Conservation (phyloP, 2,888 invertebrate genomes). For the Dynastes hyllus region DNA sequence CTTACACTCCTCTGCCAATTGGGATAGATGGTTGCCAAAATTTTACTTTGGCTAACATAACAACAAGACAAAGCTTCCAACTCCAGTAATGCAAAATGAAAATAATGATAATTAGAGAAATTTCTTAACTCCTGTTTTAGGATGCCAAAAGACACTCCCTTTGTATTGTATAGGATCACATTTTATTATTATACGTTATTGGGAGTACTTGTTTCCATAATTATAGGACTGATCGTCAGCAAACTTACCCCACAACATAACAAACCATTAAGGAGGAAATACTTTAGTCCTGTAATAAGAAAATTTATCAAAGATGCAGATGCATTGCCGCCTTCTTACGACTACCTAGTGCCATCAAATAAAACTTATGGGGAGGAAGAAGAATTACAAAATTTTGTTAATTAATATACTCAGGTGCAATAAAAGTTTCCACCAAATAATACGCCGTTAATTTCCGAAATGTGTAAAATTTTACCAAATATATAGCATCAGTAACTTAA, state of each 20-base stretch:
- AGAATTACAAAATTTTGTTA: no score
- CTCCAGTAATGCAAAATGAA: not conserved
- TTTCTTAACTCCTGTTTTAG: constrained; percentile 2
- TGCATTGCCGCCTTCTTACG: not conserved
- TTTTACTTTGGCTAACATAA: not conserved
- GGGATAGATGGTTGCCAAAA: constrained; percentile 54
- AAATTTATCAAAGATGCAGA: not conserved
- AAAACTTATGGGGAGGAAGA: not conserved
- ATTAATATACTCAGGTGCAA: no score
- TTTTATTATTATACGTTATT: constrained; percentile 81
- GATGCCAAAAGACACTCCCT: constrained; percentile 53
- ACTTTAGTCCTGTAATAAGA: constrained; percentile 32
- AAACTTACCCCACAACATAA: constrained; percentile 73
- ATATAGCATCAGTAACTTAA: no score
- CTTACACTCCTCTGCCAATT: constrained; percentile 63
- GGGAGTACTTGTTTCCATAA: constrained; percentile 75
- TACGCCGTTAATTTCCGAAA: no score
- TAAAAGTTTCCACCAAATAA: no score
- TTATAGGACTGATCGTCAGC: constrained; percentile 78
- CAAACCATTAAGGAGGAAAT: constrained; percentile 42
- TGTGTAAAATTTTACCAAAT: no score
- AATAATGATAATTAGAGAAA: no score
- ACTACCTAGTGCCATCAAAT: not conserved
- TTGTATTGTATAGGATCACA: constrained; percentile 77
- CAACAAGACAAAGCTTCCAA: not conserved